Evolutionary conservation across 2,888 invertebrate species (phyloP).

Genomic region (Caenorhabditis panamensis): DNA sequence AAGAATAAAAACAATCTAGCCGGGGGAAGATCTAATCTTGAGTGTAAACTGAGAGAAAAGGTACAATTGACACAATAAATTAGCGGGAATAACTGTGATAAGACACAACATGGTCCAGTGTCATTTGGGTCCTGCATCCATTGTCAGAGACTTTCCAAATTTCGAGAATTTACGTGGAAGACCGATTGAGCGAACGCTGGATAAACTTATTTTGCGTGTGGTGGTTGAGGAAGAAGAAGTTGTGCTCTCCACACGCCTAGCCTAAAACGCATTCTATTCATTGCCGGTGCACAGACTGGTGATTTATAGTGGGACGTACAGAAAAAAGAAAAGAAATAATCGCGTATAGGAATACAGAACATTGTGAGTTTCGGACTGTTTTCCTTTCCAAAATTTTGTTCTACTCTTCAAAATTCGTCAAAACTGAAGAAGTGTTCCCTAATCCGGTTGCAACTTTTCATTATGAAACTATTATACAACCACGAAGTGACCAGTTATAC

Average conservation of each 20-base stretch:
- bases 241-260: constrained; percentile 62
- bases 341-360: too few species aligned
- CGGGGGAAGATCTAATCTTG: too few species aligned
- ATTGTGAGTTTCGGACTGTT: neutral
- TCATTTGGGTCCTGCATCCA: constrained; percentile 72
- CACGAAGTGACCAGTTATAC: too few species aligned
- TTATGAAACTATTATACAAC: too few species aligned
- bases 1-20: constrained; percentile 5
- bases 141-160: constrained; percentile 79
- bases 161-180: constrained; percentile 76
- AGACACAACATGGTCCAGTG: neutral
- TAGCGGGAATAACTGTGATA: too few species aligned
- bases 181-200: constrained; percentile 78
- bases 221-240: constrained; percentile 52
- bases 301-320: constrained; percentile 3
- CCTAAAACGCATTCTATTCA: constrained; percentile 61
- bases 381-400: too few species aligned
- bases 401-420: too few species aligned
- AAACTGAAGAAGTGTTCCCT: too few species aligned
- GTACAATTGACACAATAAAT: neutral
- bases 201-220: constrained; percentile 79
- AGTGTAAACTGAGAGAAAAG: neutral
- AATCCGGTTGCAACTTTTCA: too few species aligned
- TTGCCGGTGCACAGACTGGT: constrained; percentile 48
- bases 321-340: neutral